Base-by-base conservation (phyloP, 1,140 invertebrate genomes). In the Chlorops oryzae region DNA sequence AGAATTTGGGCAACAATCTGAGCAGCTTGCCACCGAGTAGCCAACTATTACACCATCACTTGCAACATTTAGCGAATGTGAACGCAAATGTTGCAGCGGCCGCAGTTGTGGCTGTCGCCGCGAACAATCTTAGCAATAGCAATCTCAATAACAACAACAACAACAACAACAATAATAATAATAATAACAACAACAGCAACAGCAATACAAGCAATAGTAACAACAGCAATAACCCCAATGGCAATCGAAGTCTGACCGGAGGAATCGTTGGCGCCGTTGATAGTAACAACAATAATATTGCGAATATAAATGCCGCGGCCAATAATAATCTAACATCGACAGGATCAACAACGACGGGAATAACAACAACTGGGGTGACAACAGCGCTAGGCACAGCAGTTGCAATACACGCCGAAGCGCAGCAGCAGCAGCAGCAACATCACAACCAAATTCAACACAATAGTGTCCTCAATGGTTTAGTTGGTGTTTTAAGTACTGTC, bases 21-120 rank as follows among this genome's bases (percentile, higher is more conserved):
- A 49, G 18, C 50, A 63, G 34, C 54, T 37, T 70, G 58, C 67
- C 67, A 20, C 64, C 67, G 20, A 60, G 62, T 46, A 66, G 61
- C 41, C 67, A 70, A 50, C 43, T 70, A 57, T 55, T 70, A 63
- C 67, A 70, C 50, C 67, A 70, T 63, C 67, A 67, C 34, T 50
- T 70, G 59, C 67, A 70, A 49, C 67, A 70, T 61, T 55, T 70
- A 56, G 65, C 66, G 7, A 67, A 70, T 57, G 65, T 65, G 21
- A 70, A 70, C 61, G 63, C 65, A 27, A 69, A 65, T 49, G 61
- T 61, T 9, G 65, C 60, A 20, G 65, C 65, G 2, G 62, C 62
- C 2, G 64, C 61, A 7, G 63, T 58, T 39, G 63, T 51, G 5
- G 65, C 61, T 13, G 37, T 21, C 17, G 65, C 61, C 37, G 63